phyloP scores from a whole-genome alignment of 1,140 invertebrate genomes.

The Drosophila mauritiana region DNA sequence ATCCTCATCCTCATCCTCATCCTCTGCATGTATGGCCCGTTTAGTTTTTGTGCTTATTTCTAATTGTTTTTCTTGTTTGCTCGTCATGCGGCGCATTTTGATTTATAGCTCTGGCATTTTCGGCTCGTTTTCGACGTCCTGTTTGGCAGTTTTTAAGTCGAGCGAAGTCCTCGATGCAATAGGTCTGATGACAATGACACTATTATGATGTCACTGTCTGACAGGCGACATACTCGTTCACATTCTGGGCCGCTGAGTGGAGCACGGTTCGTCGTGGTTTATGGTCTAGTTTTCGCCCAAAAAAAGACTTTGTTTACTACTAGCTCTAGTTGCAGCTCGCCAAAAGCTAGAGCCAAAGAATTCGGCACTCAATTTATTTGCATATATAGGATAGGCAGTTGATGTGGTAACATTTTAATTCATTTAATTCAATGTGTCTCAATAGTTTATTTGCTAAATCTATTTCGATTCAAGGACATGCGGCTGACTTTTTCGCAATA shows the following conservation, averaged over 20 bases:
- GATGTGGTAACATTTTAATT: too few species aligned
- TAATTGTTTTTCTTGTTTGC: slow-evolving; percentile 80
- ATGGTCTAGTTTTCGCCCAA: slow-evolving; percentile 21
- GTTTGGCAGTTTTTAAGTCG: slow-evolving; percentile 18
- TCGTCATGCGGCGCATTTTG: slow-evolving; percentile 52
- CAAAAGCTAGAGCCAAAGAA: too few species aligned
- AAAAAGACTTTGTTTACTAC: slow-evolving; percentile 23
- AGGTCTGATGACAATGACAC: slow-evolving; percentile 71
- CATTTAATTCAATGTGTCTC: too few species aligned
- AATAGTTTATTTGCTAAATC: too few species aligned
- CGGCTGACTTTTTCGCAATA: too few species aligned
- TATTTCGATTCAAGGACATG: too few species aligned
- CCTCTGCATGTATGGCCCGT: slow-evolving; percentile 11
- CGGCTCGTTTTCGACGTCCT: slow-evolving; percentile 24
- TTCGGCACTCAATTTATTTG: background rate
- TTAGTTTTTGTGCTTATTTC: slow-evolving; percentile 79
- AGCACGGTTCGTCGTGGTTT: slow-evolving; percentile 3
- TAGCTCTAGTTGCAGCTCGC: background rate
- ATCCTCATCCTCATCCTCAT: slow-evolving; percentile 12
- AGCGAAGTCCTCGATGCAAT: slow-evolving; percentile 31
- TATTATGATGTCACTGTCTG: slow-evolving; percentile 78
- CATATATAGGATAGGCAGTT: too few species aligned
- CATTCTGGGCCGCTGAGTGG: background rate
- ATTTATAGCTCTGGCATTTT: slow-evolving; percentile 55
- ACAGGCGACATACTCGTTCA: slow-evolving; percentile 72